Evolutionary conservation across 2,113 vertebrate genomes (phyloP), one percentile per base, ranked within the genome.

Genomic region (Amia ocellicauda): DNA sequence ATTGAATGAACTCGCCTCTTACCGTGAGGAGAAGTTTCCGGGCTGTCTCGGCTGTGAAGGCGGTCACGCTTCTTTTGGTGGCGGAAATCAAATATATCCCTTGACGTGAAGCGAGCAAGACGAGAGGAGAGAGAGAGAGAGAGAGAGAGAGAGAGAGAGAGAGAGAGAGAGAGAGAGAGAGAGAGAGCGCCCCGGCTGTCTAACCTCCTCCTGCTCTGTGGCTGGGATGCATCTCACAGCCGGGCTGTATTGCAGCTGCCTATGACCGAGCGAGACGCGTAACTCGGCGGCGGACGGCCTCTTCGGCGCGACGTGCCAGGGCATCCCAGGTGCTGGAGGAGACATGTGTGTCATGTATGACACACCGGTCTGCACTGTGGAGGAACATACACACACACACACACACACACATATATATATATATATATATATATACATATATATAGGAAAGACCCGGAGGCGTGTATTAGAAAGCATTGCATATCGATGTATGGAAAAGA

Each of bases 221-320:
- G 67, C 51, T 43, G 40, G 47, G 64, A 62, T 63, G 68, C 74
- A 67, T 74, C 69, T 75, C 28, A 70, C 66, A 53, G 61, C 53
- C 55, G 64, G 60, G 72, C 69, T 69, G 56, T 63, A 54, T 72
- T 77, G 52, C 66, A 57, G 29, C 60, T 66, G 65, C 66, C 64
- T 60, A 50, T 50, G 54, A 66, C 62, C 31, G 63, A 69, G 58
- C 28, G 62, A 68, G 66, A 72, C 71, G 75, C 69, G 75, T 72
- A 69, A 68, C 78, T 74, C 71, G 63, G 62, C 66, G 23, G 68
- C 45, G 10, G 63, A 52, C 61, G 55, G 63, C 50, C 29, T 60
- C 62, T 49, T 62, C 23, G 3, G 10, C 13, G 4, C n/a, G 45
- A 50, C 41, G 62, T 55, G 45, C 45, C 41, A 64, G 60, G 70